Conservation (phyloP, 2,797 vertebrate species). For the Ispidina picta region DNA sequence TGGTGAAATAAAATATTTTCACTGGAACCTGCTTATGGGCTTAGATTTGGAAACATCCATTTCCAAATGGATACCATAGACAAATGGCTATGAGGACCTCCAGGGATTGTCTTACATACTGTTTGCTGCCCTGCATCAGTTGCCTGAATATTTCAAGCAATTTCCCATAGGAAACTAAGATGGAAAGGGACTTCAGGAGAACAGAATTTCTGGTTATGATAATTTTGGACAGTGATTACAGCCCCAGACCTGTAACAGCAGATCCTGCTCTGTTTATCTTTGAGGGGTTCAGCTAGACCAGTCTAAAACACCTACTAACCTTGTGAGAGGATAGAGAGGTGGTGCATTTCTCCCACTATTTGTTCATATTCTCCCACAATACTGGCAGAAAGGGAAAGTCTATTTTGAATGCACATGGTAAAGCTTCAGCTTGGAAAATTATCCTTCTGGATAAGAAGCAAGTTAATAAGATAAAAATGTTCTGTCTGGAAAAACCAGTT, state of each 20-base stretch:
- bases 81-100: neutral
- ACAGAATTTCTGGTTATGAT: neutral
- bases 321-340: neutral
- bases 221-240: neutral
- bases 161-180: neutral
- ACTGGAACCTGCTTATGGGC: neutral
- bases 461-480: neutral
- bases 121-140: neutral
- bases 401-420: neutral
- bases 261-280: conserved; percentile 13
- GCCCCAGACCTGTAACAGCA: neutral
- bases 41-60: neutral
- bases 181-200: neutral
- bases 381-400: neutral
- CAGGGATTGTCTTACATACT: neutral
- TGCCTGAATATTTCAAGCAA: no score
- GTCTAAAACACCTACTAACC: neutral
- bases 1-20: neutral
- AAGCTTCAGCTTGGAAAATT: neutral
- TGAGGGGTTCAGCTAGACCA: neutral
- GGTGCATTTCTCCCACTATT: neutral
- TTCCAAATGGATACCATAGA: neutral
- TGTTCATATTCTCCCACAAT: neutral
- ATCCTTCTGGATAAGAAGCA: neutral
- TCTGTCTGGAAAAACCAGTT: neutral